Percentiles rank a stretch among this genome's conserved stretches.
phyloP scores from a whole-genome alignment of 2,888 invertebrate species.

The Epinotia nisella region DNA sequence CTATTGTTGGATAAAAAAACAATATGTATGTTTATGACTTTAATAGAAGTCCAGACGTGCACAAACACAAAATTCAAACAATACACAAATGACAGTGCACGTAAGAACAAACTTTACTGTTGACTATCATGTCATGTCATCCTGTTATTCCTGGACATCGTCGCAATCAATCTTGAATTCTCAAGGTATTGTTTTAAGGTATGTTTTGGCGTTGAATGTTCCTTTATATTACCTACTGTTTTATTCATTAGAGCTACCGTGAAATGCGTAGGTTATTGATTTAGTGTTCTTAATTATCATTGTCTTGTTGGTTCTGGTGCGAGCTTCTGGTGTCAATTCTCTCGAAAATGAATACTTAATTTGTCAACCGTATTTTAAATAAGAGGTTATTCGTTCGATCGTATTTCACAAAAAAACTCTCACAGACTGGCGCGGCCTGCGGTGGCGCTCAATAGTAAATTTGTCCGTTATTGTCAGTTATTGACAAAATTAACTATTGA shows the following conservation, averaged over 20 bases:
- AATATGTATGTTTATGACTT: too few species aligned
- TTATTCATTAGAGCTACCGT: constrained; percentile 54
- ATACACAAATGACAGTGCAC: constrained; percentile 11
- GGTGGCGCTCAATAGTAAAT: too few species aligned
- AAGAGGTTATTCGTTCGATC: not conserved
- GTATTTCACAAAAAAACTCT: not conserved
- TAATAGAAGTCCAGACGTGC: not conserved
- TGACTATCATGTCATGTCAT: constrained; percentile 21
- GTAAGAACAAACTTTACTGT: not conserved
- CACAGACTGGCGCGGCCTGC: too few species aligned
- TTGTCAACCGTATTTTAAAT: not conserved
- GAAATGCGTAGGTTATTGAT: constrained; percentile 47
- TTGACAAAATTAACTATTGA: too few species aligned
- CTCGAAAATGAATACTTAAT: constrained; percentile 20
- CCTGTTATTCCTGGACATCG: constrained; percentile 7
- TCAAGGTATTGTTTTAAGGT: not conserved
- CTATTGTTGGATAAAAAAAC: too few species aligned
- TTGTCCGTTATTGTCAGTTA: too few species aligned
- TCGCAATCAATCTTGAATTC: not conserved
- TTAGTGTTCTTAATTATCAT: constrained; percentile 36
- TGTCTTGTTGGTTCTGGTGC: constrained; percentile 19
- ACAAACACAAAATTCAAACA: constrained; percentile 2
- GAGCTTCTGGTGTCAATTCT: constrained; percentile 39
- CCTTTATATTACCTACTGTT: constrained; percentile 46
- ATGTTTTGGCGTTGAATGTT: constrained; percentile 33